A percentile compares a stretch with the other conserved stretches of the same genome.
phyloP scores from a whole-genome alignment of 2,113 vertebrate genomes.

The Erpornis zantholeuca region DNA sequence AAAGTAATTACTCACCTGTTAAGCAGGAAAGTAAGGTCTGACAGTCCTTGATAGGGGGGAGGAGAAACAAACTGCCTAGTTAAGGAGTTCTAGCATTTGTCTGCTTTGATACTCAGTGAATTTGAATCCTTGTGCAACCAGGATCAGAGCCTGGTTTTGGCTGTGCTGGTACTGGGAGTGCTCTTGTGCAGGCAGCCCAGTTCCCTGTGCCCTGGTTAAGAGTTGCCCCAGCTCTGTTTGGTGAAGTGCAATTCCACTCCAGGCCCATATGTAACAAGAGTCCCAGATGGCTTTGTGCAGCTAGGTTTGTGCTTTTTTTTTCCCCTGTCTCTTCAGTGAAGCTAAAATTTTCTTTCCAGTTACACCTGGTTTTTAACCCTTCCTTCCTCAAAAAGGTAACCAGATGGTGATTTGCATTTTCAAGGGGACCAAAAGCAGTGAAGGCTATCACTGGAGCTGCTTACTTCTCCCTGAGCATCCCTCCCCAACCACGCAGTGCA shows the following conservation, averaged over 20 bases:
- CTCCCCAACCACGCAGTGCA: neutral
- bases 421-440: neutral
- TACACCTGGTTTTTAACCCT: constrained; percentile 50
- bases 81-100: neutral
- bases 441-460: neutral
- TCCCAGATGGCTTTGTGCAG: neutral
- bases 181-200: neutral
- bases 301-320: neutral
- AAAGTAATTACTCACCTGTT: neutral
- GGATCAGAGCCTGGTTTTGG: neutral
- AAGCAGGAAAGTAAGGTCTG: neutral
- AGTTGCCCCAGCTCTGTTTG: neutral
- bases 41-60: neutral
- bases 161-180: neutral
- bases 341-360: neutral
- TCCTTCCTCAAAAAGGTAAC: neutral
- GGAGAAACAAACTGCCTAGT: neutral
- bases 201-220: neutral
- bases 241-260: neutral
- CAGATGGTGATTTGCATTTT: constrained; percentile 21
- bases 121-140: neutral
- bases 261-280: neutral
- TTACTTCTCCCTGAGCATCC: neutral
- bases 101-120: neutral
- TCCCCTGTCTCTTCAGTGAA: neutral